phyloP scores from a whole-genome alignment of 1,140 invertebrate species.

The Nasonia vitripennis region DNA sequence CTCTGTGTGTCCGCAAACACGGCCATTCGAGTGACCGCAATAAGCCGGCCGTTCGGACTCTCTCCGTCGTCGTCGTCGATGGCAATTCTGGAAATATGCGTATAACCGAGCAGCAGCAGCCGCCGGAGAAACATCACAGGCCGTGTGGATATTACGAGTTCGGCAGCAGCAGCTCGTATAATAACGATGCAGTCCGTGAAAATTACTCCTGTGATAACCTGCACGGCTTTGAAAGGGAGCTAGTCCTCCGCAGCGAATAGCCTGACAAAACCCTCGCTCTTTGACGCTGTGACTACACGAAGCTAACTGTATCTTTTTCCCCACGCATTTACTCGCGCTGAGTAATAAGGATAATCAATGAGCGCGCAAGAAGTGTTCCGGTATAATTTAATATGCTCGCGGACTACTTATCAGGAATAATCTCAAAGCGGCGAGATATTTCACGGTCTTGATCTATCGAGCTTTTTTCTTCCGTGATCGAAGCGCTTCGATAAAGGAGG shows the following conservation, averaged over 20 bases:
- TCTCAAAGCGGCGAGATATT: background rate
- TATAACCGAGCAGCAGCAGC: background rate
- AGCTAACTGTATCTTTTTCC: too few relatives aligned
- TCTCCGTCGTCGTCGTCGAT: background rate
- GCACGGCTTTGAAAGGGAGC: background rate
- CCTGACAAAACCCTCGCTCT: too few relatives aligned
- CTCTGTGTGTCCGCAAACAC: background rate
- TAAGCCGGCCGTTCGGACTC: background rate
- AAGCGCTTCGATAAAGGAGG: background rate
- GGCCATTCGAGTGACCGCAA: background rate
- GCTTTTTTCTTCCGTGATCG: background rate
- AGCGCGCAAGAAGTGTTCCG: background rate
- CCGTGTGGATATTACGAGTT: background rate
- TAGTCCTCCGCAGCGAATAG: background rate
- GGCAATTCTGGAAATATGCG: slow-evolving; percentile 8
- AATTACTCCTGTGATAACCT: background rate
- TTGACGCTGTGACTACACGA: background rate
- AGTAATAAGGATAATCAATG: background rate
- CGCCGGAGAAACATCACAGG: background rate
- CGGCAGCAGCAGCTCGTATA: background rate
- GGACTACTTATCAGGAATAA: background rate
- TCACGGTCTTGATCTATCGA: slow-evolving; percentile 6
- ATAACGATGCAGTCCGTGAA: slow-evolving; percentile 2
- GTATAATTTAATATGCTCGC: slow-evolving; percentile 2
- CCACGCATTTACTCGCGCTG: too few relatives aligned